A percentile compares a stretch with the other conserved stretches of the same genome.
phyloP scores from a whole-genome alignment of 2,888 invertebrate genomes.

The Nezara viridula region DNA sequence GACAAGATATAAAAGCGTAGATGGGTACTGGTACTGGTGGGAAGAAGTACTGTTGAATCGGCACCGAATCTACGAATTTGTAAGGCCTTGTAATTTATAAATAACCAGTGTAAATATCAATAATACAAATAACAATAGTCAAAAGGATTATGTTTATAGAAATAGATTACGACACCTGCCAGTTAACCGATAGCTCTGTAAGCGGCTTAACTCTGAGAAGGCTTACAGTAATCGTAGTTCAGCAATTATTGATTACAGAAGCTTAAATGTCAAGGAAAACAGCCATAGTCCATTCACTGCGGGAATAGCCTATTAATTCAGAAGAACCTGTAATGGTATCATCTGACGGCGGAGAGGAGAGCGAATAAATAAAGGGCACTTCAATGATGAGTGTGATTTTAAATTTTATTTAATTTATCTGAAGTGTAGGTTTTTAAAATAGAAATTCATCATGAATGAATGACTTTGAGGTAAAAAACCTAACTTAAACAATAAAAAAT shows the following conservation, averaged over 20 bases:
- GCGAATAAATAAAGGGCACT: background rate
- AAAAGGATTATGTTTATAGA: background rate
- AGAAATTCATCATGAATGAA: background rate
- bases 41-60: too few relatives aligned
- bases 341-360: background rate
- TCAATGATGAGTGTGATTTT: background rate
- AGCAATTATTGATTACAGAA: conserved; percentile 27
- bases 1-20: too few relatives aligned
- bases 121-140: background rate
- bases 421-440: background rate
- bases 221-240: conserved; percentile 17
- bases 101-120: too few relatives aligned
- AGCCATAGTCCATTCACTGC: background rate
- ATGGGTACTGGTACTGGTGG: too few relatives aligned
- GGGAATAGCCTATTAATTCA: background rate
- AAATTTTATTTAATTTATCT: background rate
- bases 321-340: background rate
- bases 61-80: too few relatives aligned
- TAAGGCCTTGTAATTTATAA: too few relatives aligned
- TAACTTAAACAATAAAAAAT: too few relatives aligned
- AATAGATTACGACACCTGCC: background rate
- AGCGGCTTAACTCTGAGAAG: background rate
- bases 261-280: conserved; percentile 11
- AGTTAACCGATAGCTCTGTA: background rate
- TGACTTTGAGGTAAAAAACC: too few relatives aligned